Evolutionary conservation across 1,140 invertebrate species (phyloP).

Genomic region (Akabosia matsudoensis): DNA sequence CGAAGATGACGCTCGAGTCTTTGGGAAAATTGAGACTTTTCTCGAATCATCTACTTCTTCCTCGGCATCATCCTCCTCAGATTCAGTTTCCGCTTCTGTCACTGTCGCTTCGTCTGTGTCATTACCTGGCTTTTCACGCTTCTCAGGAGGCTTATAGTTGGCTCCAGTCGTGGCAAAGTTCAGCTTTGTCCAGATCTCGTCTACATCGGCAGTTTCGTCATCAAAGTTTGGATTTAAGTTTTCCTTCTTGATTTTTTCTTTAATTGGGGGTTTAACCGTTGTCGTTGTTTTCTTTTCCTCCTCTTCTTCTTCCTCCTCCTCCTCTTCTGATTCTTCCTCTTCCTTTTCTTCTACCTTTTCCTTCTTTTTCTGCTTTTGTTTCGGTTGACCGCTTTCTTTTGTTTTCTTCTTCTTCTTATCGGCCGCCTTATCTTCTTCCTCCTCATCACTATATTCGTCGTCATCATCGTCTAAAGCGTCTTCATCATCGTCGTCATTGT

Average conservation of each 20-base stretch:
- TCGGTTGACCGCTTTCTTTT: too few relatives aligned
- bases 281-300: not conserved
- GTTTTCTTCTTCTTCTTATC: not conserved
- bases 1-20: not conserved
- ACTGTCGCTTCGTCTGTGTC: conserved; percentile 1
- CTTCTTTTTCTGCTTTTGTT: not conserved
- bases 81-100: conserved; percentile 20
- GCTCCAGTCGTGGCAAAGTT: conserved; percentile 2
- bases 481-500: conserved; percentile 26
- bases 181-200: not conserved
- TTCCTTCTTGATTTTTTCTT: not conserved
- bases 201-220: not conserved
- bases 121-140: not conserved
- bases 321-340: not conserved
- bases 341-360: not conserved
- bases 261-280: not conserved
- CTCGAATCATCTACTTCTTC: not conserved
- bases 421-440: conserved; percentile 7
- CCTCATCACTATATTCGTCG: conserved; percentile 19
- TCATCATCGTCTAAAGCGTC: conserved; percentile 23
- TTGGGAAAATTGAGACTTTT: not conserved
- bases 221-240: not conserved
- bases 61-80: conserved; percentile 28
- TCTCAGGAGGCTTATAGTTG: not conserved
- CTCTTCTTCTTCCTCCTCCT: not conserved